phyloP scores from a whole-genome alignment of 2,888 invertebrate species.

The Candidula unifasciata region DNA sequence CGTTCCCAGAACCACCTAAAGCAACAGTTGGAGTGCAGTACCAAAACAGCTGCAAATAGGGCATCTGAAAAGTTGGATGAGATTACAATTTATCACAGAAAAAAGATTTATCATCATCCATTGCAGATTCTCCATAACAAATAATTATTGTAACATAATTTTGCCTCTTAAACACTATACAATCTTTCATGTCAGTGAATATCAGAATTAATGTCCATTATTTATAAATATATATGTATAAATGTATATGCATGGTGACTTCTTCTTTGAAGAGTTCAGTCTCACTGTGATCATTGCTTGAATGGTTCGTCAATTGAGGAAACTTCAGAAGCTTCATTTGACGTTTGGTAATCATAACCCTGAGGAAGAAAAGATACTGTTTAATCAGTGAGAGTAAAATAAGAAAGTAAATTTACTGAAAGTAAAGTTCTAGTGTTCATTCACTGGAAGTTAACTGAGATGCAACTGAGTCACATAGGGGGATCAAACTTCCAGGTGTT shows the following conservation, averaged over 20 bases:
- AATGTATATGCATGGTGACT: neutral
- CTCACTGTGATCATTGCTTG: conserved; percentile 19
- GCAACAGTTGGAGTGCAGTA: too few relatives aligned
- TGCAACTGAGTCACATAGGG: too few relatives aligned
- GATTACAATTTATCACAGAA: conserved; percentile 2
- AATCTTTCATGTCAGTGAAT: neutral
- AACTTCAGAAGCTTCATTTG: conserved; percentile 40
- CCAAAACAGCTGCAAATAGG: neutral
- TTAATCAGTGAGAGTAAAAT: neutral
- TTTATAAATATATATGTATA: conserved; percentile 19
- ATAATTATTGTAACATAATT: neutral
- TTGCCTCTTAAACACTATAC: neutral
- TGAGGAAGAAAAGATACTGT: neutral
- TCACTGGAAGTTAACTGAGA: too few relatives aligned
- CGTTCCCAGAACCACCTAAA: too few relatives aligned
- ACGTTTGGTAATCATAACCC: conserved; percentile 41
- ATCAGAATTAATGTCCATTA: neutral
- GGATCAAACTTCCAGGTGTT: too few relatives aligned
- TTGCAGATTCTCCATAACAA: neutral
- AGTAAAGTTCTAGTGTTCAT: neutral
- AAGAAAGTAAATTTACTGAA: neutral
- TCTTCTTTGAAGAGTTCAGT: neutral
- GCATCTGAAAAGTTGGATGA: neutral
- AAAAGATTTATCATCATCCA: neutral
- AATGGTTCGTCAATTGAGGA: conserved; percentile 34